phyloP scores from a whole-genome alignment of 2,113 vertebrate genomes.

The Sturnira hondurensis region DNA sequence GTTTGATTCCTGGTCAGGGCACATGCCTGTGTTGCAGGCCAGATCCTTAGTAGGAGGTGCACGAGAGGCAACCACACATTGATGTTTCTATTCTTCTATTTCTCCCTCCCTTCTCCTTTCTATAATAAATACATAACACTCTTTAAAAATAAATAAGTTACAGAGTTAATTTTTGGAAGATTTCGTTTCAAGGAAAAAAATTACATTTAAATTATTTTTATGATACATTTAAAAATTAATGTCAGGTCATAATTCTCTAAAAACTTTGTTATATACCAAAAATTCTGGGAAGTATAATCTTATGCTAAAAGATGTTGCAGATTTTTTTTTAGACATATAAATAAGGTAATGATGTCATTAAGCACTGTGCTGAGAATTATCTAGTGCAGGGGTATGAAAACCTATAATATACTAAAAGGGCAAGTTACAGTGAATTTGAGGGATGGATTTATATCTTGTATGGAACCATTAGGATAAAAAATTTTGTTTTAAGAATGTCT shows the following conservation, averaged over 20 bases:
- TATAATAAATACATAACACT: background rate
- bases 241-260: background rate
- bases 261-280: background rate
- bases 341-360: background rate
- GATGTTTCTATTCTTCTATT: too few species aligned
- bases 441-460: background rate
- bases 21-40: too few species aligned
- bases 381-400: background rate
- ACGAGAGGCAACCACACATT: too few species aligned
- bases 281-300: background rate
- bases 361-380: background rate
- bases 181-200: background rate
- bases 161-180: conserved; percentile 32
- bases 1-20: too few species aligned
- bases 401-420: background rate
- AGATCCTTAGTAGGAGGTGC: too few species aligned
- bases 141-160: background rate
- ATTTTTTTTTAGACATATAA: background rate
- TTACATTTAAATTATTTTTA: background rate
- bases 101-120: too few species aligned
- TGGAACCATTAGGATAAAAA: background rate
- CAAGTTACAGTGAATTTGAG: background rate
- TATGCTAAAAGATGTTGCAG: background rate
- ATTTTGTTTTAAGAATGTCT: background rate
- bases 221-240: background rate